phyloP scores from a whole-genome alignment of 2,113 vertebrate species.

The Genyomyrus donnyi region DNA sequence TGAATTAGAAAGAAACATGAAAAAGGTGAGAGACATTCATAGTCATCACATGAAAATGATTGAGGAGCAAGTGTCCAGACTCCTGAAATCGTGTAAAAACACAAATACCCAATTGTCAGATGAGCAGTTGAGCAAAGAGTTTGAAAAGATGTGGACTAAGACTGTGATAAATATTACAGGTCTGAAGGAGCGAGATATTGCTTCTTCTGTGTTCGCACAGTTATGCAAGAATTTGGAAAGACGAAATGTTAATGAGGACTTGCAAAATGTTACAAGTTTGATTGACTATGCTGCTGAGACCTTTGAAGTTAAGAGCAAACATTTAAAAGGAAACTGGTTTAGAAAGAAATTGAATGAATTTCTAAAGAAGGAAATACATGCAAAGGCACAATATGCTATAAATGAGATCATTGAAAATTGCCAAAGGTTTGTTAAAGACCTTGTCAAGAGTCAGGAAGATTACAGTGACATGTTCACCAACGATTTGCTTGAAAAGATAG shows the following conservation, averaged over 20 bases:
- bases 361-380: not conserved
- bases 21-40: slow-evolving; percentile 4
- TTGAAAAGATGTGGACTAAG: slow-evolving; percentile 32
- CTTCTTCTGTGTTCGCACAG: slow-evolving; percentile 17
- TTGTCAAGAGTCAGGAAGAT: slow-evolving; percentile 26
- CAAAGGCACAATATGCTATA: not conserved
- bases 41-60: slow-evolving; percentile 26
- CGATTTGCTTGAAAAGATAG: not conserved
- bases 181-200: slow-evolving; percentile 17
- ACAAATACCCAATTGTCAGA: not conserved
- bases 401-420: slow-evolving; percentile 21
- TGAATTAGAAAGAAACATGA: slow-evolving; percentile 19
- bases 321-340: not conserved
- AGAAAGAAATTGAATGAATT: not conserved
- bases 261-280: not conserved
- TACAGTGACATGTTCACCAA: slow-evolving; percentile 10
- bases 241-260: not conserved
- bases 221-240: slow-evolving; percentile 21
- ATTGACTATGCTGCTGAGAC: not conserved
- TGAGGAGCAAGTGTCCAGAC: slow-evolving; percentile 18
- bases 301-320: not conserved
- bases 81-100: not conserved
- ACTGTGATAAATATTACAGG: slow-evolving; percentile 12
- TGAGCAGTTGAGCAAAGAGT: slow-evolving; percentile 9
- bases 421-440: slow-evolving; percentile 8